A percentile compares a stretch with the other conserved stretches of the same genome.
Conservation (phyloP, 2,113 vertebrate species). For the Eclectus roratus region DNA sequence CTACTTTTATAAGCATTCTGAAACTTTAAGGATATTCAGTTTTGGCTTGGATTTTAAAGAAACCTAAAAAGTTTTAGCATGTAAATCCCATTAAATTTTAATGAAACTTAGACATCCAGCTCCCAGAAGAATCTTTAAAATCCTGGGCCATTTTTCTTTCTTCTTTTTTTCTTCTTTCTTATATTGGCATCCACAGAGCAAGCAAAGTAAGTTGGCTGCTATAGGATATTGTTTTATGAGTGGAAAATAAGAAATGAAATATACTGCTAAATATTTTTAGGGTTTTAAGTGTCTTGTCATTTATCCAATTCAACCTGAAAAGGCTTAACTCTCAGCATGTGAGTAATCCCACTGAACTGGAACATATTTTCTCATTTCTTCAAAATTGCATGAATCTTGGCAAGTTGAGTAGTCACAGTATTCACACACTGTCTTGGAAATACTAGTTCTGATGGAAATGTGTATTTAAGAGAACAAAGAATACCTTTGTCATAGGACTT, state of each 20-base stretch:
- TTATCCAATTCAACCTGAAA: constrained; percentile 37
- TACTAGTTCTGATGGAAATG: neutral
- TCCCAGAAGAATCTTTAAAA: constrained; percentile 24
- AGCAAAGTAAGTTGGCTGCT: neutral
- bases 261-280: constrained; percentile 19
- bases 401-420: neutral
- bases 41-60: constrained; percentile 36
- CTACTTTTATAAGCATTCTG: neutral
- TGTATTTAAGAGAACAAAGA: neutral
- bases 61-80: neutral
- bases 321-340: constrained; percentile 37
- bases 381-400: neutral
- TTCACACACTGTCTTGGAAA: neutral
- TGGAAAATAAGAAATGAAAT: constrained; percentile 45
- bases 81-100: constrained; percentile 28
- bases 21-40: neutral
- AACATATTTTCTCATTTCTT: constrained; percentile 39
- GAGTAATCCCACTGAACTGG: constrained; percentile 35
- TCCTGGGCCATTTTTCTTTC: neutral
- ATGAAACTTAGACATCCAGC: neutral
- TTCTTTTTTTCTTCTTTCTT: neutral
- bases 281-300: constrained; percentile 38
- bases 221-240: constrained; percentile 4
- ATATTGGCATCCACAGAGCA: neutral
- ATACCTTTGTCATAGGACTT: neutral